phyloP scores from a whole-genome alignment of 2,888 invertebrate species.

The Saturnia japonica region DNA sequence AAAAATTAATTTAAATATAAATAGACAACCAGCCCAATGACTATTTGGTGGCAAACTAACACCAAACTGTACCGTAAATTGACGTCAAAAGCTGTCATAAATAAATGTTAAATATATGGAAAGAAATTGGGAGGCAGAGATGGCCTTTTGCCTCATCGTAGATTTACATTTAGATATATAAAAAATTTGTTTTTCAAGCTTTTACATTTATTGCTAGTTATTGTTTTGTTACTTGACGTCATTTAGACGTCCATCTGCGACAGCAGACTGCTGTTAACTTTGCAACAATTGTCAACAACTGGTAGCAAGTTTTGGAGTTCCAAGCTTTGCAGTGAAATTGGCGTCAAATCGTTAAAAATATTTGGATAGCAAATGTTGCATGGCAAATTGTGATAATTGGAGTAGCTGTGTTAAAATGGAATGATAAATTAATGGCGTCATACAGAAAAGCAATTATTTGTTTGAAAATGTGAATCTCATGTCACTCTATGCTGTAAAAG shows the following conservation, averaged over 20 bases:
- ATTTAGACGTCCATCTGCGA: neutral
- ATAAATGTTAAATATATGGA: too few relatives aligned
- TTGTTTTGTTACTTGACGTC: neutral
- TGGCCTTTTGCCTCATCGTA: too few relatives aligned
- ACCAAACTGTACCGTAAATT: too few relatives aligned
- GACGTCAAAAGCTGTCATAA: too few relatives aligned
- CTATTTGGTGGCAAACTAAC: too few relatives aligned
- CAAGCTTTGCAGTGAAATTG: neutral
- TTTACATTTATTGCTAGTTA: too few relatives aligned
- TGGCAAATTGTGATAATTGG: neutral
- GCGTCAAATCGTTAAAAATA: neutral
- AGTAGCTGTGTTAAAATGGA: neutral
- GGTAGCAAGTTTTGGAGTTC: neutral
- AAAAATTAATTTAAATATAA: too few relatives aligned
- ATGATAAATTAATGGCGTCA: neutral
- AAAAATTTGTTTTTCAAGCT: too few relatives aligned
- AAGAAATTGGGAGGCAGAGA: too few relatives aligned
- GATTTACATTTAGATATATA: too few relatives aligned
- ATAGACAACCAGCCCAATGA: too few relatives aligned
- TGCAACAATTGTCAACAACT: neutral
- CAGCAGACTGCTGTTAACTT: neutral
- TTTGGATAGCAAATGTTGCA: neutral
- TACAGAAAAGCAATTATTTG: neutral
- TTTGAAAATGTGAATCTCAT: conserved; percentile 34
- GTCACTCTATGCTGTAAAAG: conserved; percentile 46